Evolutionary conservation across 2,888 invertebrate genomes (phyloP).

Genomic region (Suillia variegata): DNA sequence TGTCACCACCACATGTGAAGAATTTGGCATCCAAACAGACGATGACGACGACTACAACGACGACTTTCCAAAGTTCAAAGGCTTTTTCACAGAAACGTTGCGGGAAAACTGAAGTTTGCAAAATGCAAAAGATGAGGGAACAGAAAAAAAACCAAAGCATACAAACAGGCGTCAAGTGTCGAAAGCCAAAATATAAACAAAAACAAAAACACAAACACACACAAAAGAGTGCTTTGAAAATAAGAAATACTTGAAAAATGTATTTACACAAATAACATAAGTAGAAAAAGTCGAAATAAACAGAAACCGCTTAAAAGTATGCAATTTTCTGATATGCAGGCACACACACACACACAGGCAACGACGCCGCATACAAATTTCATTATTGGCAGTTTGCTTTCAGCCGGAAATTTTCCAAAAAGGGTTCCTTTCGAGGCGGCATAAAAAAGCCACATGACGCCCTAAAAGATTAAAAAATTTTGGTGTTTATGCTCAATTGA

Average conservation of each 20-base stretch:
- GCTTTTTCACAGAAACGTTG: neutral
- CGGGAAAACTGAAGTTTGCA: neutral
- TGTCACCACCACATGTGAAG: slow-evolving; percentile 1
- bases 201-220: neutral
- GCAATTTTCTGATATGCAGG: neutral
- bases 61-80: neutral
- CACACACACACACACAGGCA: neutral
- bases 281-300: neutral
- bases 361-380: neutral
- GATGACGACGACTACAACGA: neutral
- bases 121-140: neutral
- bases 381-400: neutral
- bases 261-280: neutral
- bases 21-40: neutral
- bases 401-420: no score
- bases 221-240: no score
- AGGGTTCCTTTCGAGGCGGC: no score
- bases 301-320: no score
- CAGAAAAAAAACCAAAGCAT: neutral
- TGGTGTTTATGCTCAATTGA: no score
- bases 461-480: no score
- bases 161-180: slow-evolving; percentile 3
- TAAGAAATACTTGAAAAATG: no score
- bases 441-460: no score
- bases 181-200: neutral